phyloP scores from a whole-genome alignment of 2,113 vertebrate species.

The Columba janthina region DNA sequence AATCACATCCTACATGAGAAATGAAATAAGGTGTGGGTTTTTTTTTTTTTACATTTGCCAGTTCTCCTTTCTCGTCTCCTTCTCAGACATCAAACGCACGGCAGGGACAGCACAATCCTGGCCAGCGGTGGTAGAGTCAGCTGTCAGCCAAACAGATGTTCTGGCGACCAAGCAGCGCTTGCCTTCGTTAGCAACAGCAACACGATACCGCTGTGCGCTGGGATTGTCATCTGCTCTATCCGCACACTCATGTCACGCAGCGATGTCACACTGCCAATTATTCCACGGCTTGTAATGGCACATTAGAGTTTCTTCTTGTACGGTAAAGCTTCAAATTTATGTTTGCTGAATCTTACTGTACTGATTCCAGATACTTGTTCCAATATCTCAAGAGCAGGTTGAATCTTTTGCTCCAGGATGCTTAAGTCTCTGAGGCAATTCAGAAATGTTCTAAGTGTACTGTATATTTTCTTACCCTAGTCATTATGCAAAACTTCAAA shows the following conservation, averaged over 20 bases:
- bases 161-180: neutral
- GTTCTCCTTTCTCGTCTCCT: neutral
- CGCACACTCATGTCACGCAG: neutral
- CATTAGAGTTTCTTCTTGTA: neutral
- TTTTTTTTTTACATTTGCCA: neutral
- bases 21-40: neutral
- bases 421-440: neutral
- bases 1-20: neutral
- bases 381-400: neutral
- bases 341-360: neutral
- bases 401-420: neutral
- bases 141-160: neutral
- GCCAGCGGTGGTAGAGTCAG: neutral
- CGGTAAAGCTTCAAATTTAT: neutral
- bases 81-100: neutral
- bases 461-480: neutral
- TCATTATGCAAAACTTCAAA: neutral
- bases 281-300: neutral
- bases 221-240: neutral
- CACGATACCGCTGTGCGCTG: neutral
- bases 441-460: neutral
- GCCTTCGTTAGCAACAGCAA: neutral
- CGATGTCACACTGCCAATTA: neutral
- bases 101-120: neutral
- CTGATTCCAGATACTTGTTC: neutral